phyloP scores from a whole-genome alignment of 2,113 vertebrate genomes.

The Mormyrus lacerda region DNA sequence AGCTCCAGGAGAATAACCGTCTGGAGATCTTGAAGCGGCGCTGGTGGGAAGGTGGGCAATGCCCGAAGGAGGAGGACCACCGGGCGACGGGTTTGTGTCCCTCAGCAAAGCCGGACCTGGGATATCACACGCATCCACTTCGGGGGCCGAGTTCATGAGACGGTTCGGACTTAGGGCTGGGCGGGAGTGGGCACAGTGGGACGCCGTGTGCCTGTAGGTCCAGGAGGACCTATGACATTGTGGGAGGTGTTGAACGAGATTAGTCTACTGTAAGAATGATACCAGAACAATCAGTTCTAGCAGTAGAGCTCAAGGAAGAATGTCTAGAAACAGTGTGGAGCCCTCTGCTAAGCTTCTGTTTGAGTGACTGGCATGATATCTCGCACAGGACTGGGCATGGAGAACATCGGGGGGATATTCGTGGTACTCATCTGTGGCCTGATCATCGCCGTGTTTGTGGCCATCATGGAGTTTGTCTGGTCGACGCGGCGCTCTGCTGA shows the following conservation, averaged over 20 bases:
- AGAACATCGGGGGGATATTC: constrained; percentile 85
- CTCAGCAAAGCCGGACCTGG: neutral
- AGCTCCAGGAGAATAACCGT: constrained; percentile 84
- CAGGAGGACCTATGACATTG: neutral
- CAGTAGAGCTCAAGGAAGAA: neutral
- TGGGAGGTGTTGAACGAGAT: neutral
- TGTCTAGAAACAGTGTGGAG: neutral
- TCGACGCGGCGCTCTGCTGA: constrained; percentile 73
- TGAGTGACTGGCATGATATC: neutral
- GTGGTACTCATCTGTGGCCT: constrained; percentile 84
- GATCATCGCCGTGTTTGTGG: constrained; percentile 82
- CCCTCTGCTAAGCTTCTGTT: neutral
- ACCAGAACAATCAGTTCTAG: neutral
- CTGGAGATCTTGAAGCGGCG: constrained; percentile 84
- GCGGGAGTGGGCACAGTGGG: neutral
- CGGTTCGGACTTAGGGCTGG: neutral
- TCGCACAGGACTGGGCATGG: constrained; percentile 71
- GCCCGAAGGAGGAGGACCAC: constrained; percentile 82
- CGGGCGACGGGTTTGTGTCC: constrained; percentile 71
- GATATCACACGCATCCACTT: neutral
- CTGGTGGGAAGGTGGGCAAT: constrained; percentile 86
- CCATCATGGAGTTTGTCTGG: constrained; percentile 86
- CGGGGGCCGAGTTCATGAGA: neutral
- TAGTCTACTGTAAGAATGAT: neutral
- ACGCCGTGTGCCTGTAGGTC: neutral